Percentiles rank a stretch among this genome's conserved stretches.
Evolutionary conservation across 2,888 invertebrate species (phyloP).

Genomic region (Homarus gammarus): DNA sequence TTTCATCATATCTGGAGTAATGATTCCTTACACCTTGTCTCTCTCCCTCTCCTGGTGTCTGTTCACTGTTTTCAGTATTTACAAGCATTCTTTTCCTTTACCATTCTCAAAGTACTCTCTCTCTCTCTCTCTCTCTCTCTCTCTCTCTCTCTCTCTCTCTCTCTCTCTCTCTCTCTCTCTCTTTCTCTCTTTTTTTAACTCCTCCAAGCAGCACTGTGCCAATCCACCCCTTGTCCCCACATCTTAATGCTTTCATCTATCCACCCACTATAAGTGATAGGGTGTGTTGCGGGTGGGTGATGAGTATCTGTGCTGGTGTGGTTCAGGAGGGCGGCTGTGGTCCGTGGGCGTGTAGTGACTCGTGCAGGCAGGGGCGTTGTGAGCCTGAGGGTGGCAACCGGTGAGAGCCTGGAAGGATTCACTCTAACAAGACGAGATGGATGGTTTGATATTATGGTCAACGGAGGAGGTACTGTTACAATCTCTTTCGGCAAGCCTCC

Average conservation of each 20-base stretch:
- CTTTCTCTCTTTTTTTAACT: not conserved
- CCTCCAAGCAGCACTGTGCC: too few relatives aligned
- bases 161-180: too few relatives aligned
- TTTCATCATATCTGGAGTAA: too few relatives aligned
- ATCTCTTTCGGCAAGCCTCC: slow-evolving; percentile 95
- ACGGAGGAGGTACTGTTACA: slow-evolving; percentile 98
- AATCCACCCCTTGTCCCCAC: not conserved
- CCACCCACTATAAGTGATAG: not conserved
- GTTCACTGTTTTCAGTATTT: too few relatives aligned
- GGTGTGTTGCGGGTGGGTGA: slow-evolving; percentile 16
- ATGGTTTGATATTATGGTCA: slow-evolving; percentile 98
- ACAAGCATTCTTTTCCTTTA: not conserved
- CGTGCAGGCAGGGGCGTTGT: slow-evolving; percentile 94
- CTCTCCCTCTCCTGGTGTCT: too few relatives aligned
- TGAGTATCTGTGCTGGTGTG: slow-evolving; percentile 42
- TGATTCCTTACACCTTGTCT: too few relatives aligned
- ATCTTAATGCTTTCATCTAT: not conserved
- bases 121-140: slow-evolving; percentile 16
- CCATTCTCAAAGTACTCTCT: not conserved
- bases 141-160: not conserved
- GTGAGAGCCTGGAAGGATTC: slow-evolving; percentile 93
- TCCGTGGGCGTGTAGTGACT: slow-evolving; percentile 95
- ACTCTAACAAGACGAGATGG: slow-evolving; percentile 95
- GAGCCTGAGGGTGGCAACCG: slow-evolving; percentile 92
- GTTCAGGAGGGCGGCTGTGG: slow-evolving; percentile 87